Evolutionary conservation across 2,113 vertebrate genomes (phyloP), one percentile per base, ranked within the genome.

Genomic region (Acanthisitta chloris): DNA sequence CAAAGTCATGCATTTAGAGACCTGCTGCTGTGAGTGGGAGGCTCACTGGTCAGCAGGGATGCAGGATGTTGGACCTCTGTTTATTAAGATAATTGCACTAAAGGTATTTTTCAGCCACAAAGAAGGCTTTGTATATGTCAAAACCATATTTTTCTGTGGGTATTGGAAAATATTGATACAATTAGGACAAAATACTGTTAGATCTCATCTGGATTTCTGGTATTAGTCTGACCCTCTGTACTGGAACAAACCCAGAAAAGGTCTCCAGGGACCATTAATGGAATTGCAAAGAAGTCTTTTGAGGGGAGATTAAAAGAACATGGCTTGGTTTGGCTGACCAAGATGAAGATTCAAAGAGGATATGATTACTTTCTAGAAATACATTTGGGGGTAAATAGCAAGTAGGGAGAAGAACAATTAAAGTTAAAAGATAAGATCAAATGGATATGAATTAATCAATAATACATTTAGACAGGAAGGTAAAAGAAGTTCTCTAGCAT

Each of bases 371-470:
- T 87, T 90, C 48, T 80, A 92, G 91, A 88, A 95, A 55, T 79
- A 72, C n/a, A 45, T 91, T 88, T 91, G 17, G 42, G 25, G 31
- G 25, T 86, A 91, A 86, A 90, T 42, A 72, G n/a, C 45, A 86
- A 88, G 49, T n/a, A 76, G 29, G 23, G 38, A 81, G 65, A 80
- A 85, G 51, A 86, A 79, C n/a, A 52, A 89, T 88, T 92, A 33
- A 81, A 89, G 40, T 80, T 80, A 57, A 77, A 92, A 67, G 12
- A 33, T 66, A 84, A 79, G 46, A 85, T 76, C 74, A 80, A 86
- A 92, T 87, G 29, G 38, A 52, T 88, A 69, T 48, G 36, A 92
- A 80, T 92, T 69, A 86, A 92, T 90, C 74, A 79, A 90, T 61
- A 96, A 65, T 77, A 69, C 76, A 61, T 88, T 92, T 90, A 88